Evolutionary conservation across 2,797 vertebrate species (phyloP), one percentile per base, ranked within the genome.

Genomic region (Phoeniculus purpureus): DNA sequence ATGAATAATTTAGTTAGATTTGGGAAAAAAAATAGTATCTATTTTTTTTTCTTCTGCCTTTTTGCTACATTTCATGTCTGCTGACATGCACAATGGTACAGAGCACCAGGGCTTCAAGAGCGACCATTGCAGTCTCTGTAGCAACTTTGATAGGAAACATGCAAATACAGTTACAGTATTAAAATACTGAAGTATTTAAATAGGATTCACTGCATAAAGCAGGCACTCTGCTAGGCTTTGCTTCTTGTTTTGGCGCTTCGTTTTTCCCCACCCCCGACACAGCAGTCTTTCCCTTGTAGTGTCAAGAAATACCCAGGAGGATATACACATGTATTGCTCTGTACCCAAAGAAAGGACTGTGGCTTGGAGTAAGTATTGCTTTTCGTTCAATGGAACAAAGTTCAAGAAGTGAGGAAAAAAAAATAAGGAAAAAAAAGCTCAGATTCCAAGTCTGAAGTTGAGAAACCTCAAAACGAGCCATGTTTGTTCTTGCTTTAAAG

Each of bases 301-400:
- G 54, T 90, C 87, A 93, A 97, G 93, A 94, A 96, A 94, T 94
- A 68, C 54, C 82, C 79, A 89, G 87, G 78, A 92, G 31, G 83
- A 93, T 95, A 76, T 90, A 84, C 95, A 96, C 88, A 91, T 95
- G 96, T 98, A 97, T 97, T 98, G 97, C 97, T 98, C 60, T 54
- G 86, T 95, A 97, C 96, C 93, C 96, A 96, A 96, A 97, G 93
- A 96, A 96, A 95, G 90, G 95, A 97, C 95, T 95, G 94, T 97
- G 96, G 96, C 96, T 97, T 97, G 94, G 92, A 93, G 89, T 92
- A 95, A 95, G 90, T 97, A 97, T 97, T 97, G 97, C 97, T 97
- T 97, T 97, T 97, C 96, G 76, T 92, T 94, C 95, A 91, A 97
- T 89, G 95, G 91, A 94, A 94, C 80, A 83, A 65, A 87, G 90